A percentile compares a stretch with the other conserved stretches of the same genome.
These are phyloP conservation scores for Cygnus atratus DNA, from an alignment of 2,113 vertebrate genomes.

Conservation along the genomic window DNA sequence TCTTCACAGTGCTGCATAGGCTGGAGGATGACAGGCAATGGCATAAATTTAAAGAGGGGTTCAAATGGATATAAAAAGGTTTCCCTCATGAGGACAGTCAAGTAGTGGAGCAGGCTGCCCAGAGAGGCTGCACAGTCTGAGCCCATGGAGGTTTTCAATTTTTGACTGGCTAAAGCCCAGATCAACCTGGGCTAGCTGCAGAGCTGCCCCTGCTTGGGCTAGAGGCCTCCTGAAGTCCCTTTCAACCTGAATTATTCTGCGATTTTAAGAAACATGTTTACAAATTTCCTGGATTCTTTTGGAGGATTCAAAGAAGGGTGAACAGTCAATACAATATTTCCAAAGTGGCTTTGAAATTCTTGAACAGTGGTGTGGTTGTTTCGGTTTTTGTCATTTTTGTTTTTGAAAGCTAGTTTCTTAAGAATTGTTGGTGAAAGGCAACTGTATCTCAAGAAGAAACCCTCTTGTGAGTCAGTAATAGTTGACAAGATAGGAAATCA, in stretches of 20 bases:
- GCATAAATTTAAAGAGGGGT: not conserved
- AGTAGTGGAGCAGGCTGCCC: not conserved
- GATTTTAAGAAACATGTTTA: not conserved
- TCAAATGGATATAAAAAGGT: not conserved
- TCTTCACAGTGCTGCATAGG: not conserved
- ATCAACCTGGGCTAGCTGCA: not conserved
- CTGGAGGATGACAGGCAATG: not conserved
- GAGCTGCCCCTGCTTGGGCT: not conserved
- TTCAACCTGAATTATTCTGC: not conserved
- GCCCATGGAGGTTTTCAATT: not conserved
- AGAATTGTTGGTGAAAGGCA: not conserved
- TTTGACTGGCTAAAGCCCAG: not conserved
- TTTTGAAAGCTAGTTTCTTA: not conserved
- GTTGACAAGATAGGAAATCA: not conserved
- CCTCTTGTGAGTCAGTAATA: not conserved
- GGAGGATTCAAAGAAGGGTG: not conserved
- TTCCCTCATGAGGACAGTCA: not conserved
- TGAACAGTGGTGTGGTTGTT: not conserved
- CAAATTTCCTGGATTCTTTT: not conserved
- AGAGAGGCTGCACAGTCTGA: not conserved
- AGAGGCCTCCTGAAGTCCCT: not conserved
- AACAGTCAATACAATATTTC: not conserved
- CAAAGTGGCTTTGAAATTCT: not conserved
- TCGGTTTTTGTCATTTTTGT: not conserved
- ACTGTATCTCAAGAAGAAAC: not conserved